Percentiles rank a stretch among this genome's conserved stretches.
phyloP scores from a whole-genome alignment of 2,113 vertebrate genomes.

The Hystrix cristata region DNA sequence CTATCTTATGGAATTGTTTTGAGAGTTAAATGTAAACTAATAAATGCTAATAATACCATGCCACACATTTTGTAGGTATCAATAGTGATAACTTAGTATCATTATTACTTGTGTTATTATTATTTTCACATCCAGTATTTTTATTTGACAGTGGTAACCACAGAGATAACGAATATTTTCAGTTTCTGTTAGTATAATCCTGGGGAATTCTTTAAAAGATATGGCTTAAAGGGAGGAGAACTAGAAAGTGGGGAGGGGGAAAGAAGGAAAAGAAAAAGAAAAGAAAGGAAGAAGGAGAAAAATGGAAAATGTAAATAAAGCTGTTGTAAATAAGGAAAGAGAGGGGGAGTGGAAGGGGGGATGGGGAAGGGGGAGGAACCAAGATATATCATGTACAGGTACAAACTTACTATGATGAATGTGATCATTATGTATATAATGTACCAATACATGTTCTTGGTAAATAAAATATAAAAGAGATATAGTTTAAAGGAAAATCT shows the following conservation, averaged over 20 bases:
- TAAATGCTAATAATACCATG: not conserved
- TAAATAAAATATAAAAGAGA: not conserved
- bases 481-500: constrained; percentile 29
- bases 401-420: too few relatives aligned
- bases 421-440: too few relatives aligned
- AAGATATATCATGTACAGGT: too few relatives aligned
- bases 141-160: constrained; percentile 32
- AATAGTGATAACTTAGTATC: not conserved
- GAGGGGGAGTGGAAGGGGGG: too few relatives aligned
- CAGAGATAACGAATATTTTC: not conserved
- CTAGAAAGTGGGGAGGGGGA: too few relatives aligned
- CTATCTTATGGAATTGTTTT: not conserved
- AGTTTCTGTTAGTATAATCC: constrained; percentile 28
- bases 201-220: constrained; percentile 33
- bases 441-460: too few relatives aligned
- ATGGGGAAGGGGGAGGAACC: too few relatives aligned
- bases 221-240: not conserved
- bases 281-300: too few relatives aligned
- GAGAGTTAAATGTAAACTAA: not conserved
- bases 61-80: not conserved
- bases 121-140: not conserved
- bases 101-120: not conserved
- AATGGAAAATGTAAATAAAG: too few relatives aligned
- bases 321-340: too few relatives aligned
- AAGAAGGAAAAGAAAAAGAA: too few relatives aligned